A percentile compares a stretch with the other conserved stretches of the same genome.
Conservation (phyloP, 2,888 invertebrate genomes). For the Leucophenga montana region DNA sequence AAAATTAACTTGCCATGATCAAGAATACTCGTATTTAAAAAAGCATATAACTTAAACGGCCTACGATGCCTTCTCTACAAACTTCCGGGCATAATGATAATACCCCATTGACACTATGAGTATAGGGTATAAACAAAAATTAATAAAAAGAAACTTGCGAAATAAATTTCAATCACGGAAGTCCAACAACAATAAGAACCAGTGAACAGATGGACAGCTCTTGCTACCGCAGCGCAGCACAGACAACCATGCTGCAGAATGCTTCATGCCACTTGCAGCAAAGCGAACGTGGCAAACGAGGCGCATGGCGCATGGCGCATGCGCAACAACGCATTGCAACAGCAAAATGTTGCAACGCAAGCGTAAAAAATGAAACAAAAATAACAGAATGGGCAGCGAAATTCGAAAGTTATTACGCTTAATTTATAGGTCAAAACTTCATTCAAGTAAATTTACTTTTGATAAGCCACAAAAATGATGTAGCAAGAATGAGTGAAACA, state of each 20-base stretch:
- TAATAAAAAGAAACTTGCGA: too few species aligned
- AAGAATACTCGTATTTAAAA: too few species aligned
- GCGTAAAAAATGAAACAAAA: constrained; percentile 10
- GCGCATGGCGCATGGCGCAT: background rate
- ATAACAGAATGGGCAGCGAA: constrained; percentile 36
- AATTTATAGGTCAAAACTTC: constrained; percentile 60
- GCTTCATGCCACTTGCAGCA: constrained; percentile 9
- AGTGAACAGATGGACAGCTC: background rate
- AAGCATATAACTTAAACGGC: too few species aligned
- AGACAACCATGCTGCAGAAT: background rate
- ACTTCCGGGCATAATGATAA: too few species aligned
- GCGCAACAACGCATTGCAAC: constrained; percentile 3
- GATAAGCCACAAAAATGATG: constrained; percentile 12
- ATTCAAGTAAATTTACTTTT: constrained; percentile 24
- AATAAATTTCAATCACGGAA: too few species aligned
- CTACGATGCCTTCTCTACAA: too few species aligned
- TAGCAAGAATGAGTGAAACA: background rate
- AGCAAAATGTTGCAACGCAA: background rate
- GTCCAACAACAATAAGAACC: background rate
- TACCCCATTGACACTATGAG: too few species aligned
- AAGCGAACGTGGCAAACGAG: background rate
- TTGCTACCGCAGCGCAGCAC: background rate
- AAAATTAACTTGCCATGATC: too few species aligned
- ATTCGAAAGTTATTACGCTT: constrained; percentile 65
- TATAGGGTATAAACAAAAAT: too few species aligned